phyloP scores from a whole-genome alignment of 1,140 invertebrate species.

The Vollenhovia emeryi region DNA sequence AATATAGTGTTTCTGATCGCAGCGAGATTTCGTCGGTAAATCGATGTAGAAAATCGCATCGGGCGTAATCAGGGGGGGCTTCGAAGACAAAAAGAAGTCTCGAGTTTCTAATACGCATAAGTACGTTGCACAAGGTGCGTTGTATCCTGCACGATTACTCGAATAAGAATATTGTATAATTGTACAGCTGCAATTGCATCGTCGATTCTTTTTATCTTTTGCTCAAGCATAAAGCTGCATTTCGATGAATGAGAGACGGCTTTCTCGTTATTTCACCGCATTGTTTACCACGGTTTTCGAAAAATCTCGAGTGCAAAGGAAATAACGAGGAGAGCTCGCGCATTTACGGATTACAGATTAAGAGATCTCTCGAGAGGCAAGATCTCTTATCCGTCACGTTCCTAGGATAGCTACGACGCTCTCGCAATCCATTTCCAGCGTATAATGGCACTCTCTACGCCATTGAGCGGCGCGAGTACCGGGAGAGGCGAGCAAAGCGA shows the following conservation, averaged over 20 bases:
- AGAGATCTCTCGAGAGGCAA: neutral
- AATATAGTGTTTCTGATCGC: neutral
- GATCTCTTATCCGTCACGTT: neutral
- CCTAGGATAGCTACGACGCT: neutral
- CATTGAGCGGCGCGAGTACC: conserved; percentile 6
- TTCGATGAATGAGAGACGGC: neutral
- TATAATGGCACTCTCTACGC: conserved; percentile 28
- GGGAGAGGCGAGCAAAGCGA: conserved; percentile 17
- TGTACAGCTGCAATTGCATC: neutral
- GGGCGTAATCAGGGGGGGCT: neutral
- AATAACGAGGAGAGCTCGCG: neutral
- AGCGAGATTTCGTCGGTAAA: neutral
- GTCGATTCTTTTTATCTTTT: neutral
- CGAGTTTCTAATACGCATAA: neutral
- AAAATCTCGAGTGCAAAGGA: neutral
- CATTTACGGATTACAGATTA: neutral
- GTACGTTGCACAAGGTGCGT: too few relatives aligned
- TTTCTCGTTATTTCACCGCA: neutral
- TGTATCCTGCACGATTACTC: neutral
- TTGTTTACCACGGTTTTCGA: neutral
- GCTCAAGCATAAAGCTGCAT: neutral
- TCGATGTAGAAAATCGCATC: neutral
- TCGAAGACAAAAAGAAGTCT: neutral
- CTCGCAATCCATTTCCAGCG: neutral
- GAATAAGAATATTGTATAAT: neutral